Evolutionary conservation across 53 echinoderm and acorn worm species (phyloP).

Genomic region (Holothuria scabra): DNA sequence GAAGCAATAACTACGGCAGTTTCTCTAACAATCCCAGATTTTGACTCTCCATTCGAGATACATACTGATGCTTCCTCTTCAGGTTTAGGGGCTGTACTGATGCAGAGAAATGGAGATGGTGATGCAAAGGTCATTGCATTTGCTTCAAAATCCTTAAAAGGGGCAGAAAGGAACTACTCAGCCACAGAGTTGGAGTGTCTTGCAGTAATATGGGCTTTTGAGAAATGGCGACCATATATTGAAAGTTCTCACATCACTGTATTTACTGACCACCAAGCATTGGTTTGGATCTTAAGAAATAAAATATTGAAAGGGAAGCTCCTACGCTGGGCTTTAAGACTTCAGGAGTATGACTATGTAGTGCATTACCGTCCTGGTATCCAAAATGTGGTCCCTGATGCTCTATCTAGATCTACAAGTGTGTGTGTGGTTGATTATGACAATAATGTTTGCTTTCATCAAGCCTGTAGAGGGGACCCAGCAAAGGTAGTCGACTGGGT

Average conservation of each 20-base stretch:
- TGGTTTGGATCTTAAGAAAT: too few species aligned
- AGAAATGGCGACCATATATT: conserved; percentile 48
- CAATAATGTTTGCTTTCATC: conserved; percentile 22
- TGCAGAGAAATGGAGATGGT: conserved; percentile 2
- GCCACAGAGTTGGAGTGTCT: conserved; percentile 57
- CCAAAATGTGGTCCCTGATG: too few species aligned
- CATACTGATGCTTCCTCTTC: conserved; percentile 1
- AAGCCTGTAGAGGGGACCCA: not conserved
- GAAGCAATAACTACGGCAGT: not conserved
- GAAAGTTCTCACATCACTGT: conserved; percentile 21
- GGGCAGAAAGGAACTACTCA: conserved; percentile 57
- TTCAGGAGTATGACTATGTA: conserved; percentile 52
- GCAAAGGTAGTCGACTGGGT: too few species aligned
- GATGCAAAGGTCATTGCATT: conserved; percentile 48
- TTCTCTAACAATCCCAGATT: too few species aligned
- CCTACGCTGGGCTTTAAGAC: conserved; percentile 49
- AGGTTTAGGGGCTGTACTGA: not conserved
- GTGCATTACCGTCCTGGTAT: conserved; percentile 56
- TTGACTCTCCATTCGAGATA: not conserved
- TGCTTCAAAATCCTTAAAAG: conserved; percentile 50
- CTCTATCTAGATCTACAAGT: not conserved
- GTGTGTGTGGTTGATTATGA: conserved; percentile 23
- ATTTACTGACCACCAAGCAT: conserved; percentile 6
- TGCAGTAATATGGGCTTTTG: conserved; percentile 57
- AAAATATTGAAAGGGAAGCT: conserved; percentile 41